Evolutionary conservation across 1,140 invertebrate genomes (phyloP).

Genomic region (Formica exsecta): DNA sequence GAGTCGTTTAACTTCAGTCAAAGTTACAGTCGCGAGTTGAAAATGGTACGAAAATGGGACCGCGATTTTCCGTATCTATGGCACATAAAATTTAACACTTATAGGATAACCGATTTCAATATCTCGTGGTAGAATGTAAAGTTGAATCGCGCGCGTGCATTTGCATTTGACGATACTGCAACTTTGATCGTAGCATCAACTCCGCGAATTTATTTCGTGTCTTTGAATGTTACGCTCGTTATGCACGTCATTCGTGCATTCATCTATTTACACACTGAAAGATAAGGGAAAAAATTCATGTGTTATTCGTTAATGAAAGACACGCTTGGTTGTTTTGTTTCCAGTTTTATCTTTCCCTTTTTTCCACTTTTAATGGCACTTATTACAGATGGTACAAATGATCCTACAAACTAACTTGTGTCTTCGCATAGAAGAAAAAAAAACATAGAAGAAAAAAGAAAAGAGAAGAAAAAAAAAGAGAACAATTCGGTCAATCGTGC

Average conservation of each 20-base stretch:
- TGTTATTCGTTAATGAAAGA: slow-evolving; percentile 71
- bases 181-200: slow-evolving; percentile 20
- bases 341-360: slow-evolving; percentile 73
- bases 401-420: slow-evolving; percentile 82
- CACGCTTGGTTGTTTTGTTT: slow-evolving; percentile 70
- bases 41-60: background rate
- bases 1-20: slow-evolving; percentile 12
- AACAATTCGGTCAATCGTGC: slow-evolving; percentile 11
- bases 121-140: background rate
- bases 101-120: background rate
- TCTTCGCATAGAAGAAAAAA: slow-evolving; percentile 69
- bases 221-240: slow-evolving; percentile 9
- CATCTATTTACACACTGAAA: slow-evolving; percentile 54
- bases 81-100: background rate
- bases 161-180: background rate
- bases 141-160: background rate
- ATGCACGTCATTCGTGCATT: slow-evolving; percentile 31
- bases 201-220: background rate
- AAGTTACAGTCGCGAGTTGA: slow-evolving; percentile 19
- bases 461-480: slow-evolving; percentile 33
- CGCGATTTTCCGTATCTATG: background rate
- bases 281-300: slow-evolving; percentile 39
- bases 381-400: slow-evolving; percentile 86
- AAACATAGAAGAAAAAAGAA: slow-evolving; percentile 5
- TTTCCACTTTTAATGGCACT: slow-evolving; percentile 80